Conservation (phyloP, 2,888 invertebrate species). For the Eubasilissa splendida region DNA sequence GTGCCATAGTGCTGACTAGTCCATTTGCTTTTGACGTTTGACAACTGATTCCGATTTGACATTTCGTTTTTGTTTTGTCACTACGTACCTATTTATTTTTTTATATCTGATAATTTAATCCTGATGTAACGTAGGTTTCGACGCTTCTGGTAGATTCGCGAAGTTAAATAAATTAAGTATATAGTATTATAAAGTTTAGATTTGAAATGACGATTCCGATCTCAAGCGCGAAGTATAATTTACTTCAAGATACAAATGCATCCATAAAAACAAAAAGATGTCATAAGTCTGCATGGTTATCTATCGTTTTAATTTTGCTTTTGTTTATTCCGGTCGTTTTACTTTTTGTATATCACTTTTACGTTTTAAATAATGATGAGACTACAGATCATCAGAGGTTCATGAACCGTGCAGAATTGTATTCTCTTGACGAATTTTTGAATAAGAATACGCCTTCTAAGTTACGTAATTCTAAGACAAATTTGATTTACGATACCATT, state of each 20-base stretch:
- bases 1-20: too few relatives aligned
- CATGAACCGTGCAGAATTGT: constrained; percentile 45
- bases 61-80: constrained; percentile 16
- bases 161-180: neutral
- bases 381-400: neutral
- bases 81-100: neutral
- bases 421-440: constrained; percentile 49
- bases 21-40: too few relatives aligned
- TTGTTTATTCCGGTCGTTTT: constrained; percentile 31
- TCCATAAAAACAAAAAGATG: neutral
- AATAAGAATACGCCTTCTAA: constrained; percentile 34
- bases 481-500: constrained; percentile 8
- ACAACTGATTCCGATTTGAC: neutral
- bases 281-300: constrained; percentile 33
- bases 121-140: too few relatives aligned
- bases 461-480: constrained; percentile 25
- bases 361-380: neutral
- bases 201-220: constrained; percentile 48
- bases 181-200: neutral
- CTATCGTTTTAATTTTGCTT: constrained; percentile 14
- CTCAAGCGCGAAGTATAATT: constrained; percentile 46
- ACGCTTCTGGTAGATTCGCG: too few relatives aligned
- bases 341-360: constrained; percentile 21
- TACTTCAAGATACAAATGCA: constrained; percentile 17
- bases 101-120: neutral